These are phyloP conservation scores for Odocoileus virginianus DNA, from an alignment of 2,113 vertebrate genomes.

Conservation along the genomic window DNA sequence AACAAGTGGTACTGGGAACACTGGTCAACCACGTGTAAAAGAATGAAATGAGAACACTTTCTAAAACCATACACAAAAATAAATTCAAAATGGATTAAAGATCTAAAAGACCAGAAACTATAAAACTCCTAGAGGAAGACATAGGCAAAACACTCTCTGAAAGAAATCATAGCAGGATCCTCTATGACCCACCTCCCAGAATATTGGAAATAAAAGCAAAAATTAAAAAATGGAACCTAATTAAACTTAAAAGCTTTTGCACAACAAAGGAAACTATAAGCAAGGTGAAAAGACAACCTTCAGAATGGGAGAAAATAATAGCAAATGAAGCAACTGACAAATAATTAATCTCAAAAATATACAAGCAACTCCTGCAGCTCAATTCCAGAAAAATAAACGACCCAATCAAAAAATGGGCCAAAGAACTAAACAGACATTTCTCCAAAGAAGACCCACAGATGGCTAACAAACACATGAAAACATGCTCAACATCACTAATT, in stretches of 20 bases:
- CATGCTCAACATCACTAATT: neutral
- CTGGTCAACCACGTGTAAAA: neutral
- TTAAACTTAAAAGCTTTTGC: neutral
- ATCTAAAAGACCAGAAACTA: neutral
- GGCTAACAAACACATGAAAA: neutral
- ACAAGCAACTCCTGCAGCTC: neutral
- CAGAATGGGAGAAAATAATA: neutral
- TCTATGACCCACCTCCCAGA: neutral
- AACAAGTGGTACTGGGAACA: neutral
- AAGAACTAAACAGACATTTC: neutral
- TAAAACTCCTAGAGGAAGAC: neutral
- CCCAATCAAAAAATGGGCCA: neutral
- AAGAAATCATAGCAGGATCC: neutral
- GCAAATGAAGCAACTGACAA: neutral
- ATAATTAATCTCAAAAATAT: neutral
- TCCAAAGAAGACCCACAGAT: neutral
- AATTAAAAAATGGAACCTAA: neutral
- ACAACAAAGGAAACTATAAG: neutral
- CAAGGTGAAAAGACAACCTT: neutral
- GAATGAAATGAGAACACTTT: neutral
- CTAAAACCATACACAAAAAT: neutral
- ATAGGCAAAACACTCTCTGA: neutral
- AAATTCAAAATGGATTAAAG: neutral
- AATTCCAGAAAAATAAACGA: neutral
- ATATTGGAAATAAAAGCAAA: neutral